phyloP scores from a whole-genome alignment of 2,888 invertebrate species.

The Zaprionus obscuricornis region DNA sequence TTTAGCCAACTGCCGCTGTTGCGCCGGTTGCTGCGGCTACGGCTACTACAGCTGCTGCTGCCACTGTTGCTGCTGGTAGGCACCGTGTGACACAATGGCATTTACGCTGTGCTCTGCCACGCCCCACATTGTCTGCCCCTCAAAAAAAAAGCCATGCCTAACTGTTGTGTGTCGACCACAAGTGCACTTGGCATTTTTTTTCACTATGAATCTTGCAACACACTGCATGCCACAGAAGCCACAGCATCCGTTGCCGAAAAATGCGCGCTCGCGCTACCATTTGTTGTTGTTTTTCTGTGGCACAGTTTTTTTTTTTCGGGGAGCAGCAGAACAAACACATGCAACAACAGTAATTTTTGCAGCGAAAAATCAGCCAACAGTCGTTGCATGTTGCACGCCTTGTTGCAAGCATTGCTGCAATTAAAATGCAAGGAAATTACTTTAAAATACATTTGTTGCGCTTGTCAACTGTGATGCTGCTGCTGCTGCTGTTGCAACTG shows the following conservation, averaged over 20 bases:
- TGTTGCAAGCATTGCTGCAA: constrained; percentile 51
- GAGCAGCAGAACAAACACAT: constrained; percentile 2
- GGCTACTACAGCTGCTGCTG: too few species aligned
- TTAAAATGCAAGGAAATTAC: constrained; percentile 64
- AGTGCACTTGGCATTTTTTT: constrained; percentile 24
- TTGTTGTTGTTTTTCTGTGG: constrained; percentile 42
- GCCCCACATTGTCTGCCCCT: too few species aligned
- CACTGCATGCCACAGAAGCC: constrained; percentile 37
- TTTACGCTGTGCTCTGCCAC: too few species aligned
- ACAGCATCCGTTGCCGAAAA: constrained; percentile 16
- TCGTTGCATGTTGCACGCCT: constrained; percentile 23
- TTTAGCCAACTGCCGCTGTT: too few species aligned
- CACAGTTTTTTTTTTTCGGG: constrained; percentile 17
- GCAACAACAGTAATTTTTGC: constrained; percentile 8
- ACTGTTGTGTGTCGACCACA: constrained; percentile 3
- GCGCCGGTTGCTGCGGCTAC: too few species aligned
- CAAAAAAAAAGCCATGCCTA: not conserved
- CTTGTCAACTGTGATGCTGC: constrained; percentile 45
- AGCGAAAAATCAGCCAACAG: not conserved
- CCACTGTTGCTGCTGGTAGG: constrained; percentile 26
- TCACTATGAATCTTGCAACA: constrained; percentile 16
- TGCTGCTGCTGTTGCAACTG: not conserved
- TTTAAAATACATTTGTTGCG: constrained; percentile 60
- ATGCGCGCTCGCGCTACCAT: constrained; percentile 18
- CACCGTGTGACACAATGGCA: constrained; percentile 13